Percentiles rank a stretch among this genome's conserved stretches.
Conservation (phyloP, 64 coral and sea anemone genomes). For the Montipora capricornis region DNA sequence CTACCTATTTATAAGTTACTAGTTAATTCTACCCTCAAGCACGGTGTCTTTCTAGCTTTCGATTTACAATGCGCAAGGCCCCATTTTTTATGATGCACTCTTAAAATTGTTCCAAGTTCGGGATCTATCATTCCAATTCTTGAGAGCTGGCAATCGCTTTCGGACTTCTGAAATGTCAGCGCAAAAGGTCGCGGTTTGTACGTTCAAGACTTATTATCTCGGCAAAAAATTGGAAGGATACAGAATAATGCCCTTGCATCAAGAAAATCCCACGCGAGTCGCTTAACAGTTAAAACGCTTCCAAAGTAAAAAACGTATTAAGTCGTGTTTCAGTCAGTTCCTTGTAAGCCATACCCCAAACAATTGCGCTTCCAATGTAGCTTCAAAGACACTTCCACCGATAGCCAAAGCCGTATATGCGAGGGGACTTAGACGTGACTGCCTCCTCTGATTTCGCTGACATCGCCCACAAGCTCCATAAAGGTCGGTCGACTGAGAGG, state of each 20-base stretch:
- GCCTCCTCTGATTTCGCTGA: slow-evolving; percentile 74
- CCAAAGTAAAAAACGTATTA: neutral
- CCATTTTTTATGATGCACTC: neutral
- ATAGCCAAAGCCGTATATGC: neutral
- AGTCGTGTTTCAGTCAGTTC: too few relatives aligned
- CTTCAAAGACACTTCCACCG: neutral
- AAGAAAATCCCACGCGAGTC: neutral
- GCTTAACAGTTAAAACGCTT: neutral
- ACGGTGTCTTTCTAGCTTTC: too few relatives aligned
- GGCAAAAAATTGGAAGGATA: too few relatives aligned
- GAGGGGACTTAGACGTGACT: slow-evolving; percentile 72
- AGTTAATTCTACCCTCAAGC: too few relatives aligned
- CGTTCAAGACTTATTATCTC: neutral
- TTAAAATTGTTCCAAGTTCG: neutral
- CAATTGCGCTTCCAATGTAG: neutral
- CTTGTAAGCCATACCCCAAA: neutral
- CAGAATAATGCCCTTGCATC: neutral
- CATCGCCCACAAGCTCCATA: slow-evolving; percentile 70
- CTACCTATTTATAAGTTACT: too few relatives aligned
- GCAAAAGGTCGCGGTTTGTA: neutral
- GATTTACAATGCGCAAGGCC: too few relatives aligned
- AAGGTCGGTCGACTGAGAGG: slow-evolving; percentile 73
- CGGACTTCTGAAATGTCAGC: neutral
- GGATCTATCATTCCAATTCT: neutral
- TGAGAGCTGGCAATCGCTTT: neutral